phyloP scores from a whole-genome alignment of 2,888 invertebrate genomes.

The Sceliomorpha sp. region DNA sequence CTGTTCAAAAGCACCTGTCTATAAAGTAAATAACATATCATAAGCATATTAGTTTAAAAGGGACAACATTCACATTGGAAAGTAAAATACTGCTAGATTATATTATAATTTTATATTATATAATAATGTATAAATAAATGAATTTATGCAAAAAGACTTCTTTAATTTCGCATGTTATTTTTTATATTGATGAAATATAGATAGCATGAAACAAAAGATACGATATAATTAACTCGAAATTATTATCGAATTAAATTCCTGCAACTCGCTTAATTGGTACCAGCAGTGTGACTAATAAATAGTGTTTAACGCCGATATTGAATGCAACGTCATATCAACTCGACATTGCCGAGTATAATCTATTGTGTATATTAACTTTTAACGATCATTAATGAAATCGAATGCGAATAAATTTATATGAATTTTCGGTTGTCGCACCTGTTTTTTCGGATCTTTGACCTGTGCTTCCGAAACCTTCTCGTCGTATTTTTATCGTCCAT shows the following conservation, averaged over 20 bases:
- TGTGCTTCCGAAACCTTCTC: conserved; percentile 64
- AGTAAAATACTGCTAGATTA: no score
- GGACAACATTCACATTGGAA: no score
- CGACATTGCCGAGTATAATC: conserved; percentile 29
- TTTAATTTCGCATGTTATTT: neutral
- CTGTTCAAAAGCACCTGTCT: conserved; percentile 84
- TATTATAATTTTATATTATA: no score
- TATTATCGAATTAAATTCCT: conserved; percentile 44
- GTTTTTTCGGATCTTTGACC: conserved; percentile 76
- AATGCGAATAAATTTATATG: conserved; percentile 17
- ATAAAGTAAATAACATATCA: conserved; percentile 22
- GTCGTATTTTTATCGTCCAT: conserved; percentile 47
- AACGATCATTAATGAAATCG: conserved; percentile 18
- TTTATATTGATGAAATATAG: no score
- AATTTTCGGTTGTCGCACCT: conserved; percentile 66
- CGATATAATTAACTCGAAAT: conserved; percentile 47
- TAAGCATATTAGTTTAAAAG: no score
- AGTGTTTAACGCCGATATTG: conserved; percentile 43
- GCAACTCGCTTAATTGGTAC: conserved; percentile 43
- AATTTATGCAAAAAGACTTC: neutral
- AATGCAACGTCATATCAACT: conserved; percentile 36
- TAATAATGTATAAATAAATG: no score
- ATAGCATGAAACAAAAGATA: conserved; percentile 23
- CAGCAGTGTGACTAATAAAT: conserved; percentile 46
- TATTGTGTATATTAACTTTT: conserved; percentile 36